Conservation (phyloP, 2,113 vertebrate species). For the Halichoeres trimaculatus region DNA sequence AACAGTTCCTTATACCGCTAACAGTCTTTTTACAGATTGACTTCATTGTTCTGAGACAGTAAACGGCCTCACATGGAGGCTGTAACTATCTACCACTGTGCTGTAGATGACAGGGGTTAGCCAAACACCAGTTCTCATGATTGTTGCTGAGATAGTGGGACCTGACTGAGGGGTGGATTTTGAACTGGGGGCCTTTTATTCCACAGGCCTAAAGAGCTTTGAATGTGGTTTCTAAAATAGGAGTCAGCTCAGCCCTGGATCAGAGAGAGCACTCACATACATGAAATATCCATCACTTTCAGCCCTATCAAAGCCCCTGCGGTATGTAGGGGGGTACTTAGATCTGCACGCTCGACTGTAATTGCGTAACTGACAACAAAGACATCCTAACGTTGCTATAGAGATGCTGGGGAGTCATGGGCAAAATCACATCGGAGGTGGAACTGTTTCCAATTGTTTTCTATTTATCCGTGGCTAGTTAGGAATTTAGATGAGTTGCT, state of each 20-base stretch:
- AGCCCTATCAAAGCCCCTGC: constrained; percentile 34
- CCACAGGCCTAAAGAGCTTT: constrained; percentile 56
- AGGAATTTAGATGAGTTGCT: constrained; percentile 84
- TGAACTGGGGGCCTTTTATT: constrained; percentile 49
- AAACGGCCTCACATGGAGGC: constrained; percentile 36
- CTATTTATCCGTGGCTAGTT: constrained; percentile 73
- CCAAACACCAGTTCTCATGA: constrained; percentile 62
- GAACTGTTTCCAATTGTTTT: constrained; percentile 73
- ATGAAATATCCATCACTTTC: constrained; percentile 56
- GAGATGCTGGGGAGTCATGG: constrained; percentile 49
- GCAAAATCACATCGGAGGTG: constrained; percentile 63
- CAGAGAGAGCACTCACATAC: constrained; percentile 35
- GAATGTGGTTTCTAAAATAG: constrained; percentile 53
- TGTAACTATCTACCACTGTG: constrained; percentile 8
- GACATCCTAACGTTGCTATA: constrained; percentile 53
- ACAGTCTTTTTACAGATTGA: constrained; percentile 35
- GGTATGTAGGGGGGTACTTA: constrained; percentile 26
- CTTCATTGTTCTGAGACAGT: constrained; percentile 44
- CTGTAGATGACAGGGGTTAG: constrained; percentile 39
- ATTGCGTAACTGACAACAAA: constrained; percentile 51
- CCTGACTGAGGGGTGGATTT: constrained; percentile 43
- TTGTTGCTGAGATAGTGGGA: constrained; percentile 55
- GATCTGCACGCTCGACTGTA: constrained; percentile 31
- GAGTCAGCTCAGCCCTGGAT: constrained; percentile 50
- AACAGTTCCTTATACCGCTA: constrained; percentile 40